Percentiles rank a stretch among this genome's conserved stretches.
Conservation (phyloP, 2,113 vertebrate genomes). For the Chlorodrepanis virens region DNA sequence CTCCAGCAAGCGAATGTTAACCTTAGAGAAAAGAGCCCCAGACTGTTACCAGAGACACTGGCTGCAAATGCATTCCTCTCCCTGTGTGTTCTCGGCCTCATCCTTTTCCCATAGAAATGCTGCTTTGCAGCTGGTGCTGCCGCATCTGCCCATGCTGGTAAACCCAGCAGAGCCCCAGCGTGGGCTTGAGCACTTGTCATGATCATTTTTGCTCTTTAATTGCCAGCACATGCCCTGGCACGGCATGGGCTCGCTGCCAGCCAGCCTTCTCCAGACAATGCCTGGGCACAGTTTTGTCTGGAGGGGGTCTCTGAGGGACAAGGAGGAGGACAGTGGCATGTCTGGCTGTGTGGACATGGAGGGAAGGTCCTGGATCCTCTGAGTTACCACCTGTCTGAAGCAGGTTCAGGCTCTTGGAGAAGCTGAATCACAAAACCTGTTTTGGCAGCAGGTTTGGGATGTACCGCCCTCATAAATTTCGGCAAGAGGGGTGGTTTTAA, state of each 20-base stretch:
- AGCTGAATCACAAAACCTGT: neutral
- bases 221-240: neutral
- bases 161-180: neutral
- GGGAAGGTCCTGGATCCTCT: neutral
- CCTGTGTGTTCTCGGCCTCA: neutral
- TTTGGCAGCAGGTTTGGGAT: neutral
- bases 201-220: neutral
- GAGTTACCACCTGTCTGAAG: accelerated
- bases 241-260: accelerated
- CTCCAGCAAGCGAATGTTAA: neutral
- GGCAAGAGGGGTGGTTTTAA: neutral
- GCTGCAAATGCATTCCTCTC: neutral
- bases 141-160: neutral
- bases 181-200: neutral
- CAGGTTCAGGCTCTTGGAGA: neutral
- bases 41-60: neutral
- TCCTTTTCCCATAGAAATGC: constrained; percentile 1
- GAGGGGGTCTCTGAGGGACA: accelerated
- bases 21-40: neutral
- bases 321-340: accelerated
- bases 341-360: neutral
- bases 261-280: neutral
- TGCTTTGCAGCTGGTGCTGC: neutral
- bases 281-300: neutral
- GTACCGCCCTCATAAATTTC: neutral